Base-by-base conservation (phyloP, 2,888 invertebrate genomes). In the Macrophya annulata region DNA sequence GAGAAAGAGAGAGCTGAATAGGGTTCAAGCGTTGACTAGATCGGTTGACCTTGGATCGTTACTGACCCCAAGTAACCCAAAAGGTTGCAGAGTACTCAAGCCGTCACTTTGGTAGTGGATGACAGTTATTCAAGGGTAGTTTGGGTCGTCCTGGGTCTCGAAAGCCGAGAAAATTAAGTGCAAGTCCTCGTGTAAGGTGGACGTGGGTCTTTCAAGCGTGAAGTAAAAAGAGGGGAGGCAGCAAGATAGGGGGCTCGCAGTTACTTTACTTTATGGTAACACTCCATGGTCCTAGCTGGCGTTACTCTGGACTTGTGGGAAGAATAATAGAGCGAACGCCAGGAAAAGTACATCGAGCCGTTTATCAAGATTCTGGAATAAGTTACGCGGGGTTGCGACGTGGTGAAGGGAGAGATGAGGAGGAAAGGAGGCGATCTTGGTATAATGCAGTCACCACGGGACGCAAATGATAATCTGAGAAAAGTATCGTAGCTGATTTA, bases 341-440 rank as follows among this genome's bases (percentile, higher is more conserved):
- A 81, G 85, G 85, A 87, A 86, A 88, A 87, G 88, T 87, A 88
- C 88, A 88, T 87, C 86, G 48, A 86, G 85, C 86, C 88, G 87
- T 90, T 90, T 89, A 87, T 90, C 90, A 90, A 89, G 90, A 89
- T 90, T 89, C 85, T 86, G 84, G 86, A 89, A 87, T 88, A 89
- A 89, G 88, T 89, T 88, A 86, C 82, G 43, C 77, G 81, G 48
- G 68, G 59, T 71, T 43, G 71, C 59, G 59, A 71, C 31, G 59
- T 40, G 82, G n/a, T 31, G 62, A 81, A 74, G 31, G 79, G 62
- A 48, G 81, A 84, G 84, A 65, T 40, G 68, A 59, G 74, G 17
- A 48, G 77, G 37, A 77, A 17, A 77, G 37, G 81, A 68, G 51
- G 51, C 79, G 55, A 79, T 77, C 71, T 68, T 43, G 85, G 79